phyloP scores from a whole-genome alignment of 2,797 vertebrate species.

The Myiothlypis coronata region DNA sequence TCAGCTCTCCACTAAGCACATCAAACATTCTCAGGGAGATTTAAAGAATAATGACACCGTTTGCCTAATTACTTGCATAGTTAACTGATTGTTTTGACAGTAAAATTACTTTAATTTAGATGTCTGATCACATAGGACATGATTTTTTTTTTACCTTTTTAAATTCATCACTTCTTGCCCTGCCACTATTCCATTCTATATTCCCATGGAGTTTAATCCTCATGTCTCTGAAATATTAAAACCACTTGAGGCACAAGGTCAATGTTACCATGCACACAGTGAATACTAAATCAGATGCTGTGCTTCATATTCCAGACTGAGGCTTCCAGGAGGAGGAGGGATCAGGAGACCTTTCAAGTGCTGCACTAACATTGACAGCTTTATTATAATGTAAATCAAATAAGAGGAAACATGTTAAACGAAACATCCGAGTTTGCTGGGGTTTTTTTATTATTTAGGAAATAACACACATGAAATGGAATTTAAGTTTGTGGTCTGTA shows the following conservation, averaged over 20 bases:
- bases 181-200: not conserved
- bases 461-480: not conserved
- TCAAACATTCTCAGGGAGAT: not conserved
- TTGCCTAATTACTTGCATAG: not conserved
- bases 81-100: not conserved
- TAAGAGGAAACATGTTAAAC: not conserved
- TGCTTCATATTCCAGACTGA: not conserved
- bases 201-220: slow-evolving; percentile 47
- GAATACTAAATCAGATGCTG: not conserved
- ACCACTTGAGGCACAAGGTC: not conserved
- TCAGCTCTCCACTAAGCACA: not conserved
- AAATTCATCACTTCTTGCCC: not conserved
- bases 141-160: not conserved
- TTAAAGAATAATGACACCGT: not conserved
- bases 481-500: not conserved
- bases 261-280: not conserved
- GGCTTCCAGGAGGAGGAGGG: not conserved
- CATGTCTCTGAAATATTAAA: slow-evolving; percentile 10
- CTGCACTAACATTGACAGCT: not conserved
- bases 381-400: not conserved
- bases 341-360: not conserved
- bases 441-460: not conserved
- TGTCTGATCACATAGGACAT: not conserved
- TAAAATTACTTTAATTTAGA: not conserved
- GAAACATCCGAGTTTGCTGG: not conserved